Base-by-base conservation (phyloP, 2,797 vertebrate genomes). In the Pantherophis alleghaniensis region DNA sequence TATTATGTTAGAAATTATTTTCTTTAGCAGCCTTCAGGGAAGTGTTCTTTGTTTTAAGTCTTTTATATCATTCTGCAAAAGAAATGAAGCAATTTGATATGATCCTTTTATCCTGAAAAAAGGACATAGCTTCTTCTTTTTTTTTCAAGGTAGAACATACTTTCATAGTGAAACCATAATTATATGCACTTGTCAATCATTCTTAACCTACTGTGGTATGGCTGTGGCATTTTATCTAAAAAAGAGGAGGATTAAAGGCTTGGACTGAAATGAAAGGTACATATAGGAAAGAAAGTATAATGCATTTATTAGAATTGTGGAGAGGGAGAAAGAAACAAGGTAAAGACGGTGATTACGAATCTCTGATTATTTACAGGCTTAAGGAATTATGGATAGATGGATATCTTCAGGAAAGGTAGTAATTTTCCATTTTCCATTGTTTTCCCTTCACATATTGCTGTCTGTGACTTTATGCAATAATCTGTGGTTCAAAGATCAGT, bases 101-200 rank as follows among this genome's bases (percentile, higher is more conserved):
- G 57, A 97, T 96, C 95, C 94, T 97, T 97, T 98, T 95, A 97
- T 97, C 94, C 90, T 2, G 74, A 91, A 96, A 94, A 97, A 97
- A 97, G 95, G 95, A 95, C 95, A 97, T 59, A 94, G 93, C 90
- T 97, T 97, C 96, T 97, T 97, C 11, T 56, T 14, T 13, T 97
- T 97, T 97, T 97, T 97, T 96, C 97, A 98, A 96, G 94, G 94
- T 97, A 97, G 97, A 97, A 96, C 95, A 96, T 93, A 96, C 93
- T 96, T 93, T 11, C 86, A 93, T 91, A 93, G 86, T 97, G 96
- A 97, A 97, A 59, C 86, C 92, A 94, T 96, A 97, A 96, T 97
- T 97, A 97, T 96, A 96, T 94, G 94, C 90, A 95, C 95, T 96
- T 97, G 96, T 97, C 97, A 97, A 96, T 98, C 97, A 97, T 88